Base-by-base conservation (phyloP, 2,113 vertebrate genomes). In the Proteles cristata region DNA sequence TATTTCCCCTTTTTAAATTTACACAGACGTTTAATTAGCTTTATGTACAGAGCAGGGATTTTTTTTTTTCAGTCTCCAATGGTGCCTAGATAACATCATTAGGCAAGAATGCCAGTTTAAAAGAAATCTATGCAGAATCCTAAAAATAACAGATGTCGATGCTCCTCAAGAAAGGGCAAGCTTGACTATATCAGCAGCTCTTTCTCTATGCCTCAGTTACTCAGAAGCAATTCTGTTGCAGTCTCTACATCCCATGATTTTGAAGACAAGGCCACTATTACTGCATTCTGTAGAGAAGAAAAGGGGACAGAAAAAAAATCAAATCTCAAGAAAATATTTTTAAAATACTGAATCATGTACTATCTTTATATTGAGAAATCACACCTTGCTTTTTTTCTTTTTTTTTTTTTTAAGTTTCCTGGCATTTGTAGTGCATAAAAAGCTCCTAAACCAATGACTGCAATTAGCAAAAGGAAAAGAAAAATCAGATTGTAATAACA, bases 221-320 rank as follows among this genome's bases (percentile, higher is more conserved):
- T 99, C 98, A 99, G 99, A 97, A 99, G 99, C 98, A 99, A 98
- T 99, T 99, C 99, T 99, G 99, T 99, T 95, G 99, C 99, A 96
- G 99, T 99, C 98, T 99, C 99, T 99, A 99, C 99, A 66, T 99
- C 99, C 99, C 99, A 99, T 97, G 99, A 99, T 99, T 99, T 99
- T 98, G 99, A 99, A 98, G 99, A 99, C 99, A 99, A 99, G 98
- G 99, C 99, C 97, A 99, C 99, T 99, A 99, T 99, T 99, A 99
- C 99, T 99, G 99, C 99, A 98, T 99, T 99, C 99, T 99, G 99
- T 82, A 28, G 87, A 98, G 74, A 98, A 98, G 97, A 98, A 71
- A 97, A 96, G 95, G 69, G 73, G 66, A 97, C 73, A 81, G 15
- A 48, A 39, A 48, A 61, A 65, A 61, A 79, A 93, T 97, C 68